Base-by-base conservation (phyloP, 53 echinoderm and acorn worm genomes). In the Zoroaster sp. region DNA sequence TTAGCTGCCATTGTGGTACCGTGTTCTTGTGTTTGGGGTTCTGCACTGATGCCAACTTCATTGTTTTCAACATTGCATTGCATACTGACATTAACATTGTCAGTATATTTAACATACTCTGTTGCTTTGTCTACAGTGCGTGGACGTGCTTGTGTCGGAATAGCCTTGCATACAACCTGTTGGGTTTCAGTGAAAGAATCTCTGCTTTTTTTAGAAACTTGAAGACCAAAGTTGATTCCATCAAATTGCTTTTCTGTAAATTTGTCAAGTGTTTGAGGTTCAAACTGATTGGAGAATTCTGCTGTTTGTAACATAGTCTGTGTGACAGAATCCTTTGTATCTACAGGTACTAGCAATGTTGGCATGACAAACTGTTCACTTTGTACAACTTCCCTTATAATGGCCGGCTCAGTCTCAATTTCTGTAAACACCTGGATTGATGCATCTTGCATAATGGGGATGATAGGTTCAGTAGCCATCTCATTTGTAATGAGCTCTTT, bases 331-430 rank as follows among this genome's bases (percentile, higher is more conserved):
- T 85, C 85, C 2, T 23, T 71, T 14, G 35, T 35, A 31, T 85
- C 85, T 21, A 30, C 38, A 35, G 69, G 51, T n/a, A 49, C 69
- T 38, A 70, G 47, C 51, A 71, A 20, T 18, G 85, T 9, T 7
- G 71, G 85, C 85, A 85, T 85, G 14, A 51, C 8, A 43, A 54
- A 85, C 51, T 85, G 85, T 47, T 85, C 85, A 32, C 46, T 42
- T 28, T 49, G 49, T 49, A 85, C 85, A 11, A 49, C 85, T 71
- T 69, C 85, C 54, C 47, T 85, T 8, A 85, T 71, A 31, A 85
- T 85, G 17, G 85, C 85, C 28, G 85, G 85, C 15, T 85, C 85
- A 35, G 85, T 85, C 49, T 71, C 71, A 71, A 85, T 37, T 71
- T 47, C 66, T 21, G 20, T 70, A 45, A 49, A 51, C 17, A 85